Evolutionary conservation across 1,140 invertebrate genomes (phyloP), one percentile per base, ranked within the genome.

Genomic region (Eumeta japonica): DNA sequence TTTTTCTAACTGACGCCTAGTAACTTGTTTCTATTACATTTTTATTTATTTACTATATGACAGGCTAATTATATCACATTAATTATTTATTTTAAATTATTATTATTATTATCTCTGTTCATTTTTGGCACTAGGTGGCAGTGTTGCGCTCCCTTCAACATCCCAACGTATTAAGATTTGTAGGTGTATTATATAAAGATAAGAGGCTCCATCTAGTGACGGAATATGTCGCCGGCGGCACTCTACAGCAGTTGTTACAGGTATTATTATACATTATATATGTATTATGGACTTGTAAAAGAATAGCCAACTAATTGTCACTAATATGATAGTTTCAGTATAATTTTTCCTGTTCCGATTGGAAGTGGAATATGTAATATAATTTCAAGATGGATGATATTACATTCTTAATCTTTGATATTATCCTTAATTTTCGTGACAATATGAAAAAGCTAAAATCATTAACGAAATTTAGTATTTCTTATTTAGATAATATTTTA

Each of bases 171-270:
- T 73, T 97, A 28, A 80, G 90, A 28, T 95, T 97, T 60, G 90
- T 95, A 42, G 94, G 93, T 0, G 92, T 97, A 2, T 74, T 97
- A 24, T 96, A 96, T 63, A 93, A 94, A 63, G 93, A 95, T 32
- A 88, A 90, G 54, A 87, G 92, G 33, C 73, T 97, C 19, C 91
- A 95, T 58, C 78, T 97, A 29, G 88, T 97, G 14, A 95, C 90
- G 0, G 91, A 97, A 73, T 95, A 88, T 64, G 90, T 96, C 36
- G 83, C 89, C 13, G 92, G 92, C 3, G 94, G 90, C 30, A 94
- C 91, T 11, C 73, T 98, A 16, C 87, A 92, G 46, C 85, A 89
- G 48, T 62, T 62, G 3, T 35, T 73, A 34, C 60, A 70, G 55
- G 84, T 59, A 31, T 16, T 86, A 91, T 41, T 57, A 62, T 19